These are phyloP conservation scores for Catharus ustulatus DNA, from an alignment of 2,797 vertebrate species.

Conservation along the genomic window DNA sequence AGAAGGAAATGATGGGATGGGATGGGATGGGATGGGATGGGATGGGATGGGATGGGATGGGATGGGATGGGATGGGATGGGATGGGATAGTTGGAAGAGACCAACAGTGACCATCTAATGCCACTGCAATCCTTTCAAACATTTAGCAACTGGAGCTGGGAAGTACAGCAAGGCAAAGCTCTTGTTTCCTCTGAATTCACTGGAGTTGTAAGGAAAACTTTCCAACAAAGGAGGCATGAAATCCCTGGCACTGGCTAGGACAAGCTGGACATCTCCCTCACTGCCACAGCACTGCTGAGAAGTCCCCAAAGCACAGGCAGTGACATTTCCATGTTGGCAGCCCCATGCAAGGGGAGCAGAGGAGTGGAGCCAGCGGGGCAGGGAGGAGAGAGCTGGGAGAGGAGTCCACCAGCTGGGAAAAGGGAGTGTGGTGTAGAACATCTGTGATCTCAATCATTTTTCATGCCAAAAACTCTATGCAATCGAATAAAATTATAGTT, in stretches of 20 bases:
- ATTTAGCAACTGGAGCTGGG: rapidly evolving
- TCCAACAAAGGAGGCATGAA: neutral
- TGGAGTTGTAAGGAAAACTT: neutral
- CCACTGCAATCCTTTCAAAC: neutral
- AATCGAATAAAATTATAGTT: neutral
- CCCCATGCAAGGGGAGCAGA: rapidly evolving
- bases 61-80: neutral
- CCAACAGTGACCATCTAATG: neutral
- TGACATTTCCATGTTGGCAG: conserved; percentile 18
- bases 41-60: neutral
- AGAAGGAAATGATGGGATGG: neutral
- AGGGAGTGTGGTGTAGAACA: rapidly evolving
- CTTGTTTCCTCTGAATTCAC: neutral
- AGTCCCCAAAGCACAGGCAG: neutral
- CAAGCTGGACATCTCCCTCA: neutral
- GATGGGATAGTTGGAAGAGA: neutral
- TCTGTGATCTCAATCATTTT: neutral
- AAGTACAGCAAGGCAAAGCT: neutral
- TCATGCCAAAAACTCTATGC: neutral
- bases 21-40: neutral
- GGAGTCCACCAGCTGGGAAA: neutral
- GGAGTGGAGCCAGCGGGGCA: neutral
- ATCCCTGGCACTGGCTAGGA: neutral
- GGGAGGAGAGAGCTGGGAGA: neutral
- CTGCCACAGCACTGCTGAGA: rapidly evolving